Evolutionary conservation across 1,140 invertebrate genomes (phyloP).

Genomic region (Sinella curviseta): DNA sequence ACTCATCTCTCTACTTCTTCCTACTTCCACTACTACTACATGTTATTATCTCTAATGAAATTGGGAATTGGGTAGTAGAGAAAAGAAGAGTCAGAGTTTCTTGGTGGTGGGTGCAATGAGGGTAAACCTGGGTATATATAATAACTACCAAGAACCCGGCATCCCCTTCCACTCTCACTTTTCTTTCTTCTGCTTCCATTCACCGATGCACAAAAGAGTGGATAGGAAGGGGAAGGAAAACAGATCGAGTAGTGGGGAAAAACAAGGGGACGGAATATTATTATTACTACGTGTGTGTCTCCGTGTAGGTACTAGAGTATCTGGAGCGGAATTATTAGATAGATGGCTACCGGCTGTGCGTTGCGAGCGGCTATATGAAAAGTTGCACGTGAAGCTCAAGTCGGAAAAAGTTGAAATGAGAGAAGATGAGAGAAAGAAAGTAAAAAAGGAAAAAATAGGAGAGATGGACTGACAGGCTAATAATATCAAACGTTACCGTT

Average conservation of each 20-base stretch:
- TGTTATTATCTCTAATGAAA: too few relatives aligned
- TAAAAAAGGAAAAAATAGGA: neutral
- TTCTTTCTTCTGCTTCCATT: neutral
- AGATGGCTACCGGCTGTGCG: neutral
- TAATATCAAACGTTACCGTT: constrained; percentile 13
- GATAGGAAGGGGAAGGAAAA: neutral
- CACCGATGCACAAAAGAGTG: neutral
- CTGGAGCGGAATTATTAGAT: constrained; percentile 26
- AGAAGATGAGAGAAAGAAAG: neutral
- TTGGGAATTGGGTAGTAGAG: constrained; percentile 15
- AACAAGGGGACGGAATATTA: neutral
- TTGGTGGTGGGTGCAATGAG: too few relatives aligned
- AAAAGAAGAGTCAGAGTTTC: too few relatives aligned
- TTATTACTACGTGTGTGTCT: constrained; percentile 2
- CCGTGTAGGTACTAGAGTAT: too few relatives aligned
- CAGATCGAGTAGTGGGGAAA: too few relatives aligned
- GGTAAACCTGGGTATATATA: too few relatives aligned
- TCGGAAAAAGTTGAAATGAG: neutral
- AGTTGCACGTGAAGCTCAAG: too few relatives aligned
- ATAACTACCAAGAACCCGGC: too few relatives aligned
- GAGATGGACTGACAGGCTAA: constrained; percentile 13
- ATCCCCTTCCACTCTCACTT: too few relatives aligned
- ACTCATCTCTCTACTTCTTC: too few relatives aligned
- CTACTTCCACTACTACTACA: too few relatives aligned
- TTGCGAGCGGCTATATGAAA: neutral